Evolutionary conservation across 2,113 vertebrate genomes (phyloP).

Genomic region (Andinoacara biseriatus): DNA sequence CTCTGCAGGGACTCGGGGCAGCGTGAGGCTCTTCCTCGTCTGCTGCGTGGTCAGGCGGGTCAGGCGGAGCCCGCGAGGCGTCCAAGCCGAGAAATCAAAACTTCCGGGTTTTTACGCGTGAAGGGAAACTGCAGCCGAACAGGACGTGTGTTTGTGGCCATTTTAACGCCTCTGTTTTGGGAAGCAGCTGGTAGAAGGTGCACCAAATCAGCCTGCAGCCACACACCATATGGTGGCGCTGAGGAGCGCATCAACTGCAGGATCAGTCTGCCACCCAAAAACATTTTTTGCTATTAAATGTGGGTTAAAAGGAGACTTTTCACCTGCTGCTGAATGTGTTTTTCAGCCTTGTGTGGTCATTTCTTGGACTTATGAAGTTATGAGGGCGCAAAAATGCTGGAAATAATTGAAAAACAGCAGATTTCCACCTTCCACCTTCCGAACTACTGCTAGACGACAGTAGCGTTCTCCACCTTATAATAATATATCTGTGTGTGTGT

Average conservation of each 20-base stretch:
- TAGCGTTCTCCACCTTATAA: too few relatives aligned
- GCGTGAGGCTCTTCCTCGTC: background rate
- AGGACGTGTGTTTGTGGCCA: slow-evolving; percentile 8
- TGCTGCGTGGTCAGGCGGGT: background rate
- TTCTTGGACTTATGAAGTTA: too few relatives aligned
- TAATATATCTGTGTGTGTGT: too few relatives aligned
- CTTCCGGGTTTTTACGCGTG: background rate
- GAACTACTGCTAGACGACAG: too few relatives aligned
- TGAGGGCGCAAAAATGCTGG: too few relatives aligned
- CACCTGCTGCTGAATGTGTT: too few relatives aligned
- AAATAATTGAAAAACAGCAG: too few relatives aligned
- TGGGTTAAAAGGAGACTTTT: too few relatives aligned
- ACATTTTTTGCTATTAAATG: too few relatives aligned
- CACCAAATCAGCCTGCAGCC: background rate
- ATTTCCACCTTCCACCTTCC: too few relatives aligned
- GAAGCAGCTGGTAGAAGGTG: background rate
- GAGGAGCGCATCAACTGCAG: background rate
- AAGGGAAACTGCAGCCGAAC: background rate
- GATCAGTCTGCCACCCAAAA: background rate
- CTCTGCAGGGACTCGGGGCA: background rate
- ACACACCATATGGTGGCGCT: background rate
- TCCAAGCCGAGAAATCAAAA: background rate
- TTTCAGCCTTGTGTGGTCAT: too few relatives aligned
- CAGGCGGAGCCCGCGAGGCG: background rate
- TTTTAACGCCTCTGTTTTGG: background rate